Conservation (phyloP, 2,888 invertebrate genomes). For the Chrysotoxum bicinctum region DNA sequence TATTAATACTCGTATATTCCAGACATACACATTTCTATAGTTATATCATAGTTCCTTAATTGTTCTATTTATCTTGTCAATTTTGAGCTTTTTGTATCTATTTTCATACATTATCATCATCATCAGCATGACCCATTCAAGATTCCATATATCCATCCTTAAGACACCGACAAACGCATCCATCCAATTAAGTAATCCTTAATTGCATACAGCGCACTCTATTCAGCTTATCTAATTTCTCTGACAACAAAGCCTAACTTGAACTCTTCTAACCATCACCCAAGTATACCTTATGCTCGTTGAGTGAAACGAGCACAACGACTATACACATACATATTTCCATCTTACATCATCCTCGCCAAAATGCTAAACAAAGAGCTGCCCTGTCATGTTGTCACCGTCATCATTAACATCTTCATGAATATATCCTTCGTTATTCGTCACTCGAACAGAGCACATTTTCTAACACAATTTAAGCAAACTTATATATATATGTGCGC, state of each 20-base stretch:
- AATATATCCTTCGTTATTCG: slow-evolving; percentile 66
- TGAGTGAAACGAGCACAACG: background rate
- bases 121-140: slow-evolving; percentile 10
- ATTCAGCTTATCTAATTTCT: slow-evolving; percentile 30
- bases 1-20: no score
- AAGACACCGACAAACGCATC: slow-evolving; percentile 44
- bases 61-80: background rate
- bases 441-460: slow-evolving; percentile 44
- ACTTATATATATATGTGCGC: background rate
- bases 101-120: background rate
- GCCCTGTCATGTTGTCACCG: slow-evolving; percentile 41
- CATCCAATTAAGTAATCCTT: slow-evolving; percentile 60
- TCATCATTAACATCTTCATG: slow-evolving; percentile 68
- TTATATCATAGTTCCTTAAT: background rate
- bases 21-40: no score
- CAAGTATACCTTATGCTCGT: background rate
- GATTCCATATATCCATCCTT: background rate
- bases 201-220: slow-evolving; percentile 42
- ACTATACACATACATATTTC: background rate
- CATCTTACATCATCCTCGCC: slow-evolving; percentile 24
- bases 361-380: slow-evolving; percentile 45
- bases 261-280: background rate
- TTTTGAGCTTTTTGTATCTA: background rate
- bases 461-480: slow-evolving; percentile 2
- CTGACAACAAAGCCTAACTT: slow-evolving; percentile 37